These are phyloP conservation scores for Brienomyrus longianalis DNA, from an alignment of 2,113 vertebrate genomes.

Conservation along the genomic window DNA sequence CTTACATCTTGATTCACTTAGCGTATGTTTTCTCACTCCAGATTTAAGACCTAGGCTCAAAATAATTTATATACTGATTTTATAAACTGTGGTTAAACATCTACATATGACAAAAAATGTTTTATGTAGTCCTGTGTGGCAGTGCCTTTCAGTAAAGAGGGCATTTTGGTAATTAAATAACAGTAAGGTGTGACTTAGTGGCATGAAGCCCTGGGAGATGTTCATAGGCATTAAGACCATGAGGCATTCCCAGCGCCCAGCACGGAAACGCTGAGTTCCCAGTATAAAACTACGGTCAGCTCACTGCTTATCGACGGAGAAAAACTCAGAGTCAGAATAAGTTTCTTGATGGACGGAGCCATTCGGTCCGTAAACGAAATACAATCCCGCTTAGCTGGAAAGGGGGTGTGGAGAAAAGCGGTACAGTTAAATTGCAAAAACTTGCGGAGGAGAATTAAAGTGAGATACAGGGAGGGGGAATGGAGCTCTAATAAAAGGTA, in stretches of 20 bases:
- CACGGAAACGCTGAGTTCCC: background rate
- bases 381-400: slow-evolving; percentile 48
- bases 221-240: background rate
- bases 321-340: background rate
- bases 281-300: background rate
- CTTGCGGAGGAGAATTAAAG: slow-evolving; percentile 42
- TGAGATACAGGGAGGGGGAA: slow-evolving; percentile 28
- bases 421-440: slow-evolving; percentile 56
- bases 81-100: slow-evolving; percentile 2
- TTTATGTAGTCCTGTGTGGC: background rate
- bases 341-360: slow-evolving; percentile 29
- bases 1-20: slow-evolving; percentile 9
- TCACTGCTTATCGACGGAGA: background rate
- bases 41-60: background rate
- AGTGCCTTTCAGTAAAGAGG: background rate
- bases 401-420: slow-evolving; percentile 53
- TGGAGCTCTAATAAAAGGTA: slow-evolving; percentile 54
- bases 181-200: background rate
- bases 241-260: background rate
- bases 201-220: background rate
- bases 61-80: background rate
- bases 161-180: background rate
- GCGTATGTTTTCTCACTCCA: slow-evolving; percentile 9
- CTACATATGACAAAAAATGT: background rate
- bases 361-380: slow-evolving; percentile 53